Base-by-base conservation (phyloP, 2,888 invertebrate genomes). In the Augochlorella aurata region DNA sequence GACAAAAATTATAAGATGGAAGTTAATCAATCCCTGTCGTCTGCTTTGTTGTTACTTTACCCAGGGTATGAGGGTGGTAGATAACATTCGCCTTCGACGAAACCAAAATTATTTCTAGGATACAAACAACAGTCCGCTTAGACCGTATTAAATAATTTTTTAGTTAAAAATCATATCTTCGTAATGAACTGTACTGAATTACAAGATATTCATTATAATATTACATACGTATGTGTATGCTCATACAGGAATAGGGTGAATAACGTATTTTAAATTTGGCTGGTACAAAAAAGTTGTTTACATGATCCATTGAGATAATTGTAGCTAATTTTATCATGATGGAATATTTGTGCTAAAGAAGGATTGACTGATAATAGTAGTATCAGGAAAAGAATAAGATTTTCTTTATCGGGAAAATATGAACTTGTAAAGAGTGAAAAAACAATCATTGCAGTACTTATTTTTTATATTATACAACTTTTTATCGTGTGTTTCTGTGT, bases 51-150 rank as follows among this genome's bases (percentile, higher is more conserved):
- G 61, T 90, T 92, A 5, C 93, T 97, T 49, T 95, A 97, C 91
- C 95, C 97, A 0, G 97, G 97, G 0, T 97, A 97, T 90, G 95
- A 95, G 79, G 94, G 94, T 12, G 95, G 94, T 24, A 87, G 85
- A 84, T 85, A 82, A 81, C 79, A 58, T 61, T 81, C 52, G 73
- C 24, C 72, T 54, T 16, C 63, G 18, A 21, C 50, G 54, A 75
- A 49, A 50, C 14, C 2, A 70, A 4, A 58, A 67, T 58, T 69
- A 70, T 10, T n/a, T 66, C 18, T n/a, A 18, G 70, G 70, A 24
- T 47, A 58, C 2, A 47, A 38, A 58, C 2, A 9, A 76, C 45
- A 44, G 49, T 65, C 58, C 8, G 12, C 24, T 18, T 38, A 24
- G 65, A 70, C 45, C 70, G 12, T 70, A 81, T 69, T 77, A 73